Percentiles rank a stretch among this genome's conserved stretches.
These are phyloP conservation scores for Autographa gamma DNA, from an alignment of 2,888 invertebrate species.

Conservation along the genomic window DNA sequence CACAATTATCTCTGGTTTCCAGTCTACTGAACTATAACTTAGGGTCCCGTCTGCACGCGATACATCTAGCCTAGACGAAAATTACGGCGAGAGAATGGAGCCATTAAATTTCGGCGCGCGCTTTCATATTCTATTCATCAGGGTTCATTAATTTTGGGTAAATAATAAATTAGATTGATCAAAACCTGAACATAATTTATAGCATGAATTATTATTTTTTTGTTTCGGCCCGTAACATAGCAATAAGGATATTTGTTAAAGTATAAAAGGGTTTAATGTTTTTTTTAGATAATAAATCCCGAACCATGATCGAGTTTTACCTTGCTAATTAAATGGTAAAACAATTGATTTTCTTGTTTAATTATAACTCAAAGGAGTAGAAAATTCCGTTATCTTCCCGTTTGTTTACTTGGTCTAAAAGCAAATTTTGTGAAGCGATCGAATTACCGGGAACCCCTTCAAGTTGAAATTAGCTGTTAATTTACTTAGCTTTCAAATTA, in stretches of 20 bases:
- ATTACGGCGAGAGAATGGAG: slow-evolving; percentile 19
- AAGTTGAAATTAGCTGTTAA: slow-evolving; percentile 64
- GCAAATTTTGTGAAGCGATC: slow-evolving; percentile 72
- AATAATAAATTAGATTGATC: neutral
- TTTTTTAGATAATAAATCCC: slow-evolving; percentile 21
- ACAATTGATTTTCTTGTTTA: slow-evolving; percentile 53
- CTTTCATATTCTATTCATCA: neutral
- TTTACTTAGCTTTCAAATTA: slow-evolving; percentile 66
- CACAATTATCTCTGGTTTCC: slow-evolving; percentile 71
- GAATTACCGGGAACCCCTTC: slow-evolving; percentile 71
- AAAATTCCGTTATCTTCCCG: slow-evolving; percentile 64
- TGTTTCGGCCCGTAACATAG: neutral
- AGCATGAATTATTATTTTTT: neutral
- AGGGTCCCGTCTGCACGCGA: slow-evolving; percentile 36
- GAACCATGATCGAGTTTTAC: slow-evolving; percentile 30
- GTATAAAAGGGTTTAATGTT: slow-evolving; percentile 5
- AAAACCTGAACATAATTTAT: neutral
- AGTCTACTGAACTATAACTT: slow-evolving; percentile 63
- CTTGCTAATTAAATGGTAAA: slow-evolving; percentile 48
- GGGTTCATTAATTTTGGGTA: neutral
- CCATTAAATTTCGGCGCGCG: slow-evolving; percentile 22
- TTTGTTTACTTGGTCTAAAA: slow-evolving; percentile 68
- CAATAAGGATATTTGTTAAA: neutral
- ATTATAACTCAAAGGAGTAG: slow-evolving; percentile 40
- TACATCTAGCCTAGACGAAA: slow-evolving; percentile 18